Base-by-base conservation (phyloP, 2,888 invertebrate genomes). In the Drosophila recens region DNA sequence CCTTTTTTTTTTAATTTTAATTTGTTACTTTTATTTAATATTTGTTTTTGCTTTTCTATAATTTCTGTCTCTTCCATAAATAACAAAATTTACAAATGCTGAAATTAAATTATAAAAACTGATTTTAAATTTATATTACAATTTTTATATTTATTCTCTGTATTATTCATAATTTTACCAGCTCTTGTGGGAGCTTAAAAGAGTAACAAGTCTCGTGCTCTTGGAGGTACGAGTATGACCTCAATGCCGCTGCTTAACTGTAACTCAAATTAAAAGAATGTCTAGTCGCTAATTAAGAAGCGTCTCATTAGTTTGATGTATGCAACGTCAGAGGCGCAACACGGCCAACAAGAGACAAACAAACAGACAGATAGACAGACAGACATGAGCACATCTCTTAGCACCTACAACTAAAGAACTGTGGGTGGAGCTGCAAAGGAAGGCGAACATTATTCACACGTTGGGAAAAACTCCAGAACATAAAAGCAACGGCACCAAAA, bases 361-460 rank as follows among this genome's bases (percentile, higher is more conserved):
- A n/a, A 1, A 4, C 13, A 36, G 33, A 34, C 33, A 34, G 11
- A 40, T 15, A 15, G 15, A 43, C 43, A 30, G 15, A 38, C 74
- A 61, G 54, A 34, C 40, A 63, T 48, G 30, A 42, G 54, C 67
- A 58, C 68, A 70, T 80, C 80, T 79, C 51, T 73, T 76, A 67
- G 70, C 80, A 82, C 80, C 80, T 79, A 43, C 48, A 72, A 20
- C n/a, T 34, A 17, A 23, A 34, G 11, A 56, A 38, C 33, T 51
- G 43, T 33, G 23, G 53, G 61, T 51, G 68, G 40, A 48, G 49
- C 36, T 45, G 57, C 15, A 42, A 3, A 48, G 53, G 40, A 54
- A 71, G 48, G 15, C 46, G 43, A 57, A 51, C 85, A 79, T 82
- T 77, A 82, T 82, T 82, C 83, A 86, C 83, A 86, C 83, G 67